These are phyloP conservation scores for Pandion haliaetus DNA, from an alignment of 2,113 vertebrate species.

Conservation along the genomic window DNA sequence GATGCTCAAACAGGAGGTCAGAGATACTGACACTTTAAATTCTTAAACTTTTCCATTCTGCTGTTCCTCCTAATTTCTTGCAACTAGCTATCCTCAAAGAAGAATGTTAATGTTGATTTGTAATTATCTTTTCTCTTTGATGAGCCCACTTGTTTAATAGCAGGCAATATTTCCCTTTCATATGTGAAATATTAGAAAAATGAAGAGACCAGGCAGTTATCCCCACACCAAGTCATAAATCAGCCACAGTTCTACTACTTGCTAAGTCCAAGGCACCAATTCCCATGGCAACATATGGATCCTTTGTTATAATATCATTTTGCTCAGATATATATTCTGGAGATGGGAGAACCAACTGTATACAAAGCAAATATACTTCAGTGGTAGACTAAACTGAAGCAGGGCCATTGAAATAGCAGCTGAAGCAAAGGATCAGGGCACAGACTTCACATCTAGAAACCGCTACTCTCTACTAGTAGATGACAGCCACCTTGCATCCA, in stretches of 20 bases:
- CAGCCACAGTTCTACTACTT: neutral
- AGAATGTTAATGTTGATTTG: neutral
- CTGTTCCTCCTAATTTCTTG: neutral
- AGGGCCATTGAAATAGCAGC: neutral
- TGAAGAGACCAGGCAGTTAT: neutral
- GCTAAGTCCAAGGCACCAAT: neutral
- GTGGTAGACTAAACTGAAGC: neutral
- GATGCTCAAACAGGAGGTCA: slow-evolving; percentile 17
- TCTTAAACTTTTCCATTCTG: slow-evolving; percentile 16
- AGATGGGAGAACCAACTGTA: neutral
- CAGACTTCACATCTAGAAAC: neutral
- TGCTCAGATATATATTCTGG: neutral
- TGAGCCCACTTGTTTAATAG: neutral
- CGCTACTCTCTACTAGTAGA: neutral
- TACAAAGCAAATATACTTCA: neutral
- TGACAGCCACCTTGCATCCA: neutral
- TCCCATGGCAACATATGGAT: neutral
- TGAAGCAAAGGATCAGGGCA: neutral
- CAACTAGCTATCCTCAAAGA: neutral
- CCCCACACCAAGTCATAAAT: neutral
- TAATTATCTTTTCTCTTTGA: neutral
- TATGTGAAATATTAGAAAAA: neutral
- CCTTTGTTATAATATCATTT: neutral
- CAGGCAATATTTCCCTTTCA: neutral
- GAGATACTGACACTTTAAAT: neutral